Percentiles rank a stretch among this genome's conserved stretches.
These are phyloP conservation scores for Mycetomoellerius zeteki DNA, from an alignment of 1,140 invertebrate species.

Conservation along the genomic window DNA sequence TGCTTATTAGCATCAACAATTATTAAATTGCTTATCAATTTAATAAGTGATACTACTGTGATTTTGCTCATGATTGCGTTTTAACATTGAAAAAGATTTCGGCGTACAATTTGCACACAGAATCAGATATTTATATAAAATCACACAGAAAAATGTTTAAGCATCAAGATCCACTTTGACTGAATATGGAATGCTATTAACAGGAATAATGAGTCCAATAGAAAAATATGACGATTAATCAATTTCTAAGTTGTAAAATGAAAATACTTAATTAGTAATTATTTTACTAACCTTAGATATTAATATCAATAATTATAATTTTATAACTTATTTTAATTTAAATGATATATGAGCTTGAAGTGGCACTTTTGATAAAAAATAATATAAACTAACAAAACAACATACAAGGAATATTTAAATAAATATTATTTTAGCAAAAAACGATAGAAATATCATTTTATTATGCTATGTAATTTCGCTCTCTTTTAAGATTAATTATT, in stretches of 20 bases:
- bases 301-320: background rate
- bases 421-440: background rate
- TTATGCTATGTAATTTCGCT: background rate
- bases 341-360: background rate
- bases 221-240: background rate
- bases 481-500: background rate
- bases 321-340: background rate
- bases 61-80: no score
- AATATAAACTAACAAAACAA: background rate
- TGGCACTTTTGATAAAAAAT: background rate
- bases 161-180: no score
- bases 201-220: background rate
- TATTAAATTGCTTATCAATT: no score
- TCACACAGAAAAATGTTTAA: no score
- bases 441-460: background rate
- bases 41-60: no score
- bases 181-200: no score
- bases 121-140: no score
- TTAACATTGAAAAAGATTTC: no score
- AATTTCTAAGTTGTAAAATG: background rate
- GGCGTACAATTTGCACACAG: no score
- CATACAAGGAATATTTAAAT: background rate
- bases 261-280: slow-evolving; percentile 6
- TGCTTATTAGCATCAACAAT: no score
- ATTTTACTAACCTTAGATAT: background rate